Percentiles rank a stretch among this genome's conserved stretches.
These are phyloP conservation scores for Caenorhabditis macrosperma DNA, from an alignment of 2,888 invertebrate species.

Conservation along the genomic window DNA sequence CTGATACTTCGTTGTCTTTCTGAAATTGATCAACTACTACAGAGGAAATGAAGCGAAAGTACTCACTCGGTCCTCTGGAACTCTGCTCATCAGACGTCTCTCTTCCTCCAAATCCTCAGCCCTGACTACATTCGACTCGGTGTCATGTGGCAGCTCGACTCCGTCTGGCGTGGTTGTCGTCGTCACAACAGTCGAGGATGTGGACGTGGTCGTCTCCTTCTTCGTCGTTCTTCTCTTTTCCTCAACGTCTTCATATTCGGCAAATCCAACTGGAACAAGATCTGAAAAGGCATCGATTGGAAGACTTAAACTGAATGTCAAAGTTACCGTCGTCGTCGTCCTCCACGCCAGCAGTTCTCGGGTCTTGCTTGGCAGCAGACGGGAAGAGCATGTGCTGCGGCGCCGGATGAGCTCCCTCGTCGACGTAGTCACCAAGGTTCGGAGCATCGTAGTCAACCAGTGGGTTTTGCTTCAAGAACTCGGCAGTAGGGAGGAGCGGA, in stretches of 20 bases:
- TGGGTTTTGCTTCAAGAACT: slow-evolving; percentile 73
- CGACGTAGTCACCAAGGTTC: slow-evolving; percentile 61
- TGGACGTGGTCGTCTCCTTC: slow-evolving; percentile 3
- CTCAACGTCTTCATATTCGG: slow-evolving; percentile 65
- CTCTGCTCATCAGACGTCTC: slow-evolving; percentile 42
- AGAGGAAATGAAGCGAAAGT: not conserved
- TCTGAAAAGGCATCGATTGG: slow-evolving; percentile 56
- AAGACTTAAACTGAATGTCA: no score
- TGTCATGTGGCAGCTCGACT: slow-evolving; percentile 41
- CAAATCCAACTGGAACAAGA: slow-evolving; percentile 70
- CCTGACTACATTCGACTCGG: slow-evolving; percentile 35
- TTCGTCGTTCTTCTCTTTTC: slow-evolving; percentile 39
- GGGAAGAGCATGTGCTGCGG: slow-evolving; percentile 68
- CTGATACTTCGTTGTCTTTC: slow-evolving; percentile 51
- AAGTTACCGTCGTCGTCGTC: slow-evolving; percentile 62
- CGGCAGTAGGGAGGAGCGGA: slow-evolving; percentile 69
- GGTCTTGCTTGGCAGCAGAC: slow-evolving; percentile 64
- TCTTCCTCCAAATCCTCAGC: slow-evolving; percentile 22
- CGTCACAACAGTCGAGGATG: slow-evolving; percentile 1
- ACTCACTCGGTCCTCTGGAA: slow-evolving; percentile 40
- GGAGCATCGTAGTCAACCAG: slow-evolving; percentile 74
- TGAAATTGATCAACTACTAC: slow-evolving; percentile 1
- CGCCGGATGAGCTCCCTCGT: slow-evolving; percentile 61
- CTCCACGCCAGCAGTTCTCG: slow-evolving; percentile 61
- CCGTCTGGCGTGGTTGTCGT: slow-evolving; percentile 33